Evolutionary conservation across 1,140 invertebrate species (phyloP), one percentile per base, ranked within the genome.

Genomic region (Drosophila melanica): DNA sequence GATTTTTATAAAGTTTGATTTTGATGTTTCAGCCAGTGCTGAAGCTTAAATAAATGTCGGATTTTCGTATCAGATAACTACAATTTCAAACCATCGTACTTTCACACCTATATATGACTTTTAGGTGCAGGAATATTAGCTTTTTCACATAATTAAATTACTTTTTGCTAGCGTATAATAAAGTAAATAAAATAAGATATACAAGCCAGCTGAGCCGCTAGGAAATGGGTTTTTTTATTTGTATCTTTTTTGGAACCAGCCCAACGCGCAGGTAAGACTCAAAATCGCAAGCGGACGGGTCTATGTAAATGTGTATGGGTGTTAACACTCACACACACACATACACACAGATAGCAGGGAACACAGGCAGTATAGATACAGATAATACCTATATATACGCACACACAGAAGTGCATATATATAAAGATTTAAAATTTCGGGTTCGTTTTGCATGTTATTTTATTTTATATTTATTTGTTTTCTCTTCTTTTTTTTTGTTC

Each of bases 251-350:
- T 9, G 51, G 63, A 47, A 66, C 45, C 82, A 81, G 63, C 57
- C 82, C 63, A 79, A 82, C 37, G 53, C 53, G 55, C 82, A 86
- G 79, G 82, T 82, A 86, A 78, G 62, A 45, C 63, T 37, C 30
- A 47, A 66, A 45, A 58, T 11, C 0, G 44, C 41, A 20, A 47
- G 20, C 51, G 27, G 9, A 55, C 16, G 14, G 27, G n/a, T 42
- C 50, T 62, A 53, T 51, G 53, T 50, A 41, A 27, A 30, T 45
- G 45, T 60, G 42, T 44, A 63, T n/a, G 4, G 7, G 30, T 51
- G 30, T 54, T 14, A 33, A 12, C n/a, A 50, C 23, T 14, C 5
- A 39, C n/a, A 2, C 27, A 51, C 27, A 51, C 44, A 58, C 33
- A 58, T 50, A 67, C 4, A 33, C 4, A 23, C 8, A 23, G 9